phyloP scores from a whole-genome alignment of 2,113 vertebrate genomes.

The Athene noctua region DNA sequence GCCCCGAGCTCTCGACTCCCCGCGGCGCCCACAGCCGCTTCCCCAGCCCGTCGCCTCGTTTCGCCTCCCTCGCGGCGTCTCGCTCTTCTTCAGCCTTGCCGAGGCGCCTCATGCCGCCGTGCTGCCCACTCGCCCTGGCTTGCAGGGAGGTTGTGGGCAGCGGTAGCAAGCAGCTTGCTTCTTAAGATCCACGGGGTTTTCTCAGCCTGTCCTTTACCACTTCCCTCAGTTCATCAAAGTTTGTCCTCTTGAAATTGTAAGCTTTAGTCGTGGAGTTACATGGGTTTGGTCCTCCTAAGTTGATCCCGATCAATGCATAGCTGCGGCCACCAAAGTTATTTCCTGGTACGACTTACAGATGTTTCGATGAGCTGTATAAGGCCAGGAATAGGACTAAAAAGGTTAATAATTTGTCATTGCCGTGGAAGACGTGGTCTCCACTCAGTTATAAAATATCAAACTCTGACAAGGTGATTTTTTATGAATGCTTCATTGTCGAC shows the following conservation, averaged over 20 bases:
- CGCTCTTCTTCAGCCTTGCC: not conserved
- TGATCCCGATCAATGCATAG: fast-evolving
- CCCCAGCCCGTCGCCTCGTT: not conserved
- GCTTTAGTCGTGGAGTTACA: fast-evolving
- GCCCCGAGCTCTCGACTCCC: too few species aligned
- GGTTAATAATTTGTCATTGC: not conserved
- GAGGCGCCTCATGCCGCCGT: fast-evolving
- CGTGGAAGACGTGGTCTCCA: fast-evolving
- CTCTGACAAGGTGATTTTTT: not conserved
- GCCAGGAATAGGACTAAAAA: not conserved
- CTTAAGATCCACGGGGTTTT: fast-evolving
- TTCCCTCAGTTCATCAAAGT: fast-evolving
- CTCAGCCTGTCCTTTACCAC: fast-evolving
- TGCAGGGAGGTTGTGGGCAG: not conserved
- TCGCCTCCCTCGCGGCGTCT: not conserved
- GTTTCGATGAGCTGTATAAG: fast-evolving
- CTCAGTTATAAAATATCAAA: fast-evolving
- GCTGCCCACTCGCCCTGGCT: not conserved
- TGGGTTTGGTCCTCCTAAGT: not conserved
- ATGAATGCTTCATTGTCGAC: not conserved
- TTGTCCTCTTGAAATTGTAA: not conserved
- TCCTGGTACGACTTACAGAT: not conserved
- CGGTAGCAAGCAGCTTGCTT: not conserved
- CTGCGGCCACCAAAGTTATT: fast-evolving
- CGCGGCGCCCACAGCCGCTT: not conserved